Percentiles rank a stretch among this genome's conserved stretches.
Conservation (phyloP, 2,888 invertebrate species). For the Papilio elwesi region DNA sequence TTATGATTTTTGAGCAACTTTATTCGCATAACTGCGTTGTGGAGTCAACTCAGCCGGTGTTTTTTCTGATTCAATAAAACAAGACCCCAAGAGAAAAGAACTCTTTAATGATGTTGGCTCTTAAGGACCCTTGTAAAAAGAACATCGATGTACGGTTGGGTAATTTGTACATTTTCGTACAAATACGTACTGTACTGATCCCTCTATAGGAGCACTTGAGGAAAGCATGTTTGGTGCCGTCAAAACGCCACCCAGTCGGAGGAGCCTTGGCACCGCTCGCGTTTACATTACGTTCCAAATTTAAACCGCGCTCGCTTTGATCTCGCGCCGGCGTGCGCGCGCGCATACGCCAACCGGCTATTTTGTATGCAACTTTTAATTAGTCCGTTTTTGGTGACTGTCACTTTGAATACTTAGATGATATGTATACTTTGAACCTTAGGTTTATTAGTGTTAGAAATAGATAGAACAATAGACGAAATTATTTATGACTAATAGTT, state of each 20-base stretch:
- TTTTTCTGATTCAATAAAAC: too few species aligned
- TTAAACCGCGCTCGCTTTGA: conserved; percentile 63
- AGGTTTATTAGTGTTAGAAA: background rate
- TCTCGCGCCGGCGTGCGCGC: conserved; percentile 51
- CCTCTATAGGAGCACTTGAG: conserved; percentile 48
- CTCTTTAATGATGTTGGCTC: too few species aligned
- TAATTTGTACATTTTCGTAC: background rate
- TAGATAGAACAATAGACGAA: background rate
- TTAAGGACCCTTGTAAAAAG: too few species aligned
- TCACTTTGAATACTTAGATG: background rate
- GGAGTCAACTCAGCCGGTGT: too few species aligned
- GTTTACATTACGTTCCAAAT: conserved; percentile 62
- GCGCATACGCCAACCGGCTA: conserved; percentile 39
- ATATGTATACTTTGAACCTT: background rate
- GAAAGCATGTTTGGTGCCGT: conserved; percentile 52
- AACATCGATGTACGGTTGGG: too few species aligned
- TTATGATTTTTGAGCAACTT: too few species aligned
- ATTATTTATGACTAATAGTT: too few species aligned
- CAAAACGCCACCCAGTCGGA: conserved; percentile 50
- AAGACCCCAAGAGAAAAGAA: too few species aligned
- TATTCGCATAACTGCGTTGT: too few species aligned
- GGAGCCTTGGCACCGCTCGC: conserved; percentile 62
- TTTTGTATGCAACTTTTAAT: conserved; percentile 41
- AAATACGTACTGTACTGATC: background rate
- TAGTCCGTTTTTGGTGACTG: conserved; percentile 28